Base-by-base conservation (phyloP, 2,113 vertebrate genomes). In the Pipa parva region DNA sequence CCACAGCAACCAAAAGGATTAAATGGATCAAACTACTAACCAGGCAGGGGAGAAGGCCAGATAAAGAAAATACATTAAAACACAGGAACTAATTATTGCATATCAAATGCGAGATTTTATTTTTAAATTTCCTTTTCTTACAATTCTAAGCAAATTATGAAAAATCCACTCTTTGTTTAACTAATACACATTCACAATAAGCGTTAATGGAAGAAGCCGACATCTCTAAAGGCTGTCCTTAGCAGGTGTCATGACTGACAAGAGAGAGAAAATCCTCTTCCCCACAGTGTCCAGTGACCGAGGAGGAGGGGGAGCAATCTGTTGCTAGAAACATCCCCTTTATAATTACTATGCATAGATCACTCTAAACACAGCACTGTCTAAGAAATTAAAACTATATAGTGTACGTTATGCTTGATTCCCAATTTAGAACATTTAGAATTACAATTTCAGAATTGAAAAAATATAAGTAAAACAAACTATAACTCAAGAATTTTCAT, bases 191-290 rank as follows among this genome's bases (percentile, higher is more conserved):
- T n/a, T n/a, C n/a, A n/a, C n/a, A n/a, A n/a, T n/a, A n/a, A n/a
- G n/a, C n/a, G n/a, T n/a, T n/a, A 45, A 25, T 61, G 66, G 57
- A 59, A 59, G 33, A 20, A 59, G 65, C 65, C 45, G 60, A 61
- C 60, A 70, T 70, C 66, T 31, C 66, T 59, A 70, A 70, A 70
- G 66, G 66, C 66, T 70, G 66, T 70, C 66, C 66, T 70, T 70
- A 70, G 66, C 66, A 70, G 66, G 66, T 70, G 66, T 70, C 66
- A 70, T 59, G 58, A 70, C 48, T 70, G 66, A 70, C 66, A 70
- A 58, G 48, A 70, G 31, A 56, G 17, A 29, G 46, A 70, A 54
- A 70, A 70, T 70, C 68, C 59, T 58, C 68, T 71, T 63, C 49
- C 25, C 29, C 25, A 22, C n/a, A 56, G 21, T 37, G n/a, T 29